Evolutionary conservation across 2,888 invertebrate species (phyloP), one percentile per base, ranked within the genome.

Genomic region (Acanthosepion pharaonis): DNA sequence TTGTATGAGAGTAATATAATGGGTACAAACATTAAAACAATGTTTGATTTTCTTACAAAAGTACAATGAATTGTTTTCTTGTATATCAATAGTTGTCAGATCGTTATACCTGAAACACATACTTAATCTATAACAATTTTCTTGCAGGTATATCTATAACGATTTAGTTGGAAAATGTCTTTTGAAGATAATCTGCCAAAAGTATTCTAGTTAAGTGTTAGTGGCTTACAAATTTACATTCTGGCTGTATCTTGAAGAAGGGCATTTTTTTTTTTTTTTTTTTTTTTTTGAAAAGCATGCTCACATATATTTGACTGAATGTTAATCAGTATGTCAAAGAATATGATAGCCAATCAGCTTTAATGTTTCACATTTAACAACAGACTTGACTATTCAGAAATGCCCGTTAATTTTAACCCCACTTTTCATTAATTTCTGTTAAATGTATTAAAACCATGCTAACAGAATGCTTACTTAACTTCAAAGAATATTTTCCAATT

Each of bases 21-120:
- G 78, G n/a, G 9, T n/a, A 78, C 9, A 78, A n/a, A 78, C 78
- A 28, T 28, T 28, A 11, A 78, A n/a, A 78, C 59, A 78, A 78
- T 78, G n/a, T n/a, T 78, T 78, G 78, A n/a, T 78, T 23, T 78
- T 78, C 78, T n/a, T 78, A 78, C n/a, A n/a, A n/a, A 78, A 78
- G n/a, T 15, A 78, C 78, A 78, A 78, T n/a, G n/a, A n/a, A 5
- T n/a, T n/a, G 6, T 33, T n/a, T n/a, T 78, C 23, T 78, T 11
- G 33, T 78, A 11, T 15, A 78, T 78, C n/a, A 33, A 78, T 78
- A n/a, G 18, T 78, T n/a, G 78, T n/a, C 33, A 4, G 11, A 78
- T 4, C n/a, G 78, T 33, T 78, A 5, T 78, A 78, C 78, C n/a
- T 11, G 78, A 78, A 78, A 33, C 78, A 78, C 18, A 33, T n/a